A percentile compares a stretch with the other conserved stretches of the same genome.
Conservation (phyloP, 2,113 vertebrate genomes). For the Saguinus midas region DNA sequence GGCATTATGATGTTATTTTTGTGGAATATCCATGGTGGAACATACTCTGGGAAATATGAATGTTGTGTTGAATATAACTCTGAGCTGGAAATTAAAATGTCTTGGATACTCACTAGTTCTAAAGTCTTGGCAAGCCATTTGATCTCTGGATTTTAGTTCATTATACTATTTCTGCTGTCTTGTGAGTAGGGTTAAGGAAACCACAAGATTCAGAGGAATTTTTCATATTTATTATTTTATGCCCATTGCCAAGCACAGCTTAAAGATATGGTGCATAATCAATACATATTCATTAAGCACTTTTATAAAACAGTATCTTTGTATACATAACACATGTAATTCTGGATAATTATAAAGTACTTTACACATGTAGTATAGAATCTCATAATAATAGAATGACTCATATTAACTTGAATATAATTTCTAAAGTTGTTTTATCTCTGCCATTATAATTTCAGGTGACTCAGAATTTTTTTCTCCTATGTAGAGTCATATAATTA, state of each 20-base stretch:
- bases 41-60: background rate
- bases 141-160: background rate
- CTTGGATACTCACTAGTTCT: background rate
- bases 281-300: background rate
- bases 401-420: background rate
- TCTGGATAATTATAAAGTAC: background rate
- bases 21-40: background rate
- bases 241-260: background rate
- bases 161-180: background rate
- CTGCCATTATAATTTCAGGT: background rate
- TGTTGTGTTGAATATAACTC: background rate
- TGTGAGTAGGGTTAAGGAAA: background rate
- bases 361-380: background rate
- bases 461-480: background rate
- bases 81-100: background rate
- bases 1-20: background rate
- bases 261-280: background rate
- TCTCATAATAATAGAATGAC: background rate
- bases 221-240: background rate
- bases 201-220: background rate
- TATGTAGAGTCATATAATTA: background rate
- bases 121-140: background rate
- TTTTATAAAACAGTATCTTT: background rate
- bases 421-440: constrained; percentile 16
- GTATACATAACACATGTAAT: background rate